phyloP scores from a whole-genome alignment of 2,888 invertebrate genomes.

The Cylindroiulus punctatus region DNA sequence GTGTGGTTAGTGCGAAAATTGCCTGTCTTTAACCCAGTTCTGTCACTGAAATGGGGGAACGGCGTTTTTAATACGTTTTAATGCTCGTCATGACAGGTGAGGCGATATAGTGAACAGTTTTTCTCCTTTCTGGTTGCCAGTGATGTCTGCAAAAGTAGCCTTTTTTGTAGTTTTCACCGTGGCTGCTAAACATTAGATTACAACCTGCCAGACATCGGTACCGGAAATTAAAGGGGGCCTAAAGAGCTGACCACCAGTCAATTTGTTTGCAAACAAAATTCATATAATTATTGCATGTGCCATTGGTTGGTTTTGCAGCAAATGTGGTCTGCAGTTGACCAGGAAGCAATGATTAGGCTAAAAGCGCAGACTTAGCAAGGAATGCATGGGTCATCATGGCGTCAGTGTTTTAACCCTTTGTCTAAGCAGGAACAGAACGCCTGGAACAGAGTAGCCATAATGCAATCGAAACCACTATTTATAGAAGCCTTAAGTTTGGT shows the following conservation, averaged over 20 bases:
- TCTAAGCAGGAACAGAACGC: no score
- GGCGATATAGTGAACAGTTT: background rate
- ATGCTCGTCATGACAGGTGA: slow-evolving; percentile 10
- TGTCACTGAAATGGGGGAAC: background rate
- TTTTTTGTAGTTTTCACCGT: no score
- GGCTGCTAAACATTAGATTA: background rate
- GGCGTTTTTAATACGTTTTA: background rate
- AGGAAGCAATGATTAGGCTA: no score
- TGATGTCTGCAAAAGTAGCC: no score
- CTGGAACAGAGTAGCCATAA: no score
- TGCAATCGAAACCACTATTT: no score
- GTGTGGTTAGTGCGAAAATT: background rate
- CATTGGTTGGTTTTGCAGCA: background rate
- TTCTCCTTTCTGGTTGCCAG: no score
- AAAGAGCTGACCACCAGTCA: background rate
- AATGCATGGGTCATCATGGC: no score
- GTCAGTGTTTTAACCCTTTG: no score
- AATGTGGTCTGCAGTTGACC: no score
- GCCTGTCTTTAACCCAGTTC: slow-evolving; percentile 14
- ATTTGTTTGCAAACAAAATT: background rate
- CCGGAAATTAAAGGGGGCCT: background rate
- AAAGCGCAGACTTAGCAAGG: no score
- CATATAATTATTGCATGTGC: background rate
- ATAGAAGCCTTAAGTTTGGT: no score
- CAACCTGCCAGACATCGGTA: background rate